Base-by-base conservation (phyloP, 2,888 invertebrate species). In the Agrilus cyanescens region DNA sequence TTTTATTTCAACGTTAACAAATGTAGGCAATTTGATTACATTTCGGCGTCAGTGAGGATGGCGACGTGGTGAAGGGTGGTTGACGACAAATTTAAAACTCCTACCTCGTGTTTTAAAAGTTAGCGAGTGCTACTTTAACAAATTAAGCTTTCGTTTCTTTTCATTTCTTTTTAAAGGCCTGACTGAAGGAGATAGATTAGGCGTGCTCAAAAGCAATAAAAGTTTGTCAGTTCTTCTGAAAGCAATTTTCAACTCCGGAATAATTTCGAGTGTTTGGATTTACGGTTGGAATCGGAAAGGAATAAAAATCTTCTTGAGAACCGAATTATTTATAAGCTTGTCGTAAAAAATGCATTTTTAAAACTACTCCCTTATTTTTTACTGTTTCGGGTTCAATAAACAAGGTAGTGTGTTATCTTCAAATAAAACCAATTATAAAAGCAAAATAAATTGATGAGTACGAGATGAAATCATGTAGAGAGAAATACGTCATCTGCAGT, bases 81-180 rank as follows among this genome's bases (percentile, higher is more conserved):
- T 53, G 58, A 56, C 53, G 61, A 61, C 60, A 59, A 64, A 64
- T 63, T 64, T 62, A 62, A 65, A 65, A 65, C 55, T 61, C 58
- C 57, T 62, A 63, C 65, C 65, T 65, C 64, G 63, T 65, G 62
- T 65, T 66, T 66, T 63, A 66, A 64, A 66, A 66, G 63, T 65
- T 66, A 60, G 57, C 58, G 57, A 59, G 57, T 59, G 64, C 60
- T 65, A 58, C 63, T 66, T 65, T 65, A 65, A 65, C 65, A 63
- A 66, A 66, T 66, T 65, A 65, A 62, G 60, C 62, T 61, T 59
- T 59, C 61, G 57, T 59, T 60, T 60, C 62, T 61, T 63, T 63
- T 61, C 59, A 57, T 61, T 62, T 60, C 60, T 58, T 62, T 62
- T 58, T 56, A 55, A 59, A 58, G 53, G 58, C 57, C 57, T 55